phyloP scores from a whole-genome alignment of 1,140 invertebrate species.

The Psilanteris sp. region DNA sequence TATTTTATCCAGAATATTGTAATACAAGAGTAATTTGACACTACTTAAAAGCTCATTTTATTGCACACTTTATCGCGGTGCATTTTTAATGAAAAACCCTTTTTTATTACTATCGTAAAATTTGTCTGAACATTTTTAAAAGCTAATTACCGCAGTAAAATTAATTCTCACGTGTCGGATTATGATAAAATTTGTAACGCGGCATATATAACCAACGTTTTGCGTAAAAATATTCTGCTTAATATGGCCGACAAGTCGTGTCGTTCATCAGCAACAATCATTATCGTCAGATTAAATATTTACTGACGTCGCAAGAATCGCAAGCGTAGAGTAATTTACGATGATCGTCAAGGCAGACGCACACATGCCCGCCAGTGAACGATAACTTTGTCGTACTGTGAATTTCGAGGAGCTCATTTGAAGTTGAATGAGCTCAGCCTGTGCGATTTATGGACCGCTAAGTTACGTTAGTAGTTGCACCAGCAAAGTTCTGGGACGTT shows the following conservation, averaged over 20 bases:
- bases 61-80: no score
- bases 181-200: constrained; percentile 11
- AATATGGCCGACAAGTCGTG: constrained; percentile 22
- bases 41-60: no score
- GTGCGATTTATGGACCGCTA: constrained; percentile 27
- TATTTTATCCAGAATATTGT: no score
- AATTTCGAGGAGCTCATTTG: constrained; percentile 39
- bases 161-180: constrained; percentile 4
- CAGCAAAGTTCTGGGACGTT: no score
- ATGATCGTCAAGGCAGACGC: not conserved
- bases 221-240: constrained; percentile 15
- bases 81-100: no score
- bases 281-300: constrained; percentile 51
- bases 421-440: constrained; percentile 11
- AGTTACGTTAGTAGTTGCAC: no score
- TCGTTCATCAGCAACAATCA: constrained; percentile 33
- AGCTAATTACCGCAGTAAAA: constrained; percentile 4
- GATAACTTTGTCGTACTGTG: constrained; percentile 29
- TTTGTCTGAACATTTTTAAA: constrained; percentile 1
- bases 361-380: constrained; percentile 26
- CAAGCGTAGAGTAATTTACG: constrained; percentile 20
- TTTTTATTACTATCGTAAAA: constrained; percentile 4
- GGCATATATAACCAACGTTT: not conserved
- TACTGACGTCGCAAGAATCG: constrained; percentile 33
- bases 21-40: no score